phyloP scores from a whole-genome alignment of 1,140 invertebrate species.

The Drosophila varians region DNA sequence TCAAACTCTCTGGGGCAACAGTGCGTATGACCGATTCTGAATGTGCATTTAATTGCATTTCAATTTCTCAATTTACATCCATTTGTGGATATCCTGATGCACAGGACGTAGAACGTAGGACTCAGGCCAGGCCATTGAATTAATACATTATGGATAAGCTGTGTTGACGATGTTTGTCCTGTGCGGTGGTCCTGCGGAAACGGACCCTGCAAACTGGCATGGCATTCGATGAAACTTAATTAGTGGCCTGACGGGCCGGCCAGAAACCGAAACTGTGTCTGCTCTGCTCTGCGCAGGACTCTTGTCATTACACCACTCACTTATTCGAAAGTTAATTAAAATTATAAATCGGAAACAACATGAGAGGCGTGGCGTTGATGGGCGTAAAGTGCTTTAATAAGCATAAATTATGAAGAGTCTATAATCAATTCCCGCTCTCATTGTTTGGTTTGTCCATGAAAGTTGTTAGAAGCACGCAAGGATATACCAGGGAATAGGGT shows the following conservation, averaged over 20 bases:
- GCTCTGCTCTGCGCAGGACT: not conserved
- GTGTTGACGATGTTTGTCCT: constrained; percentile 29
- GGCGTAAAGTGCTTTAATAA: constrained; percentile 44
- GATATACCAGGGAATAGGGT: not conserved
- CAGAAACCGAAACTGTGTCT: constrained; percentile 4
- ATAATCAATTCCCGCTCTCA: constrained; percentile 65
- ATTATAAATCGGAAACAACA: constrained; percentile 25
- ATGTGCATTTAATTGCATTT: constrained; percentile 68
- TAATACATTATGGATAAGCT: constrained; percentile 45
- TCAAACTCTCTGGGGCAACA: constrained; percentile 53
- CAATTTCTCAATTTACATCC: constrained; percentile 46
- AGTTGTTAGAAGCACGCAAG: constrained; percentile 67
- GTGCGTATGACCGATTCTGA: constrained; percentile 72
- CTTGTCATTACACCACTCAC: constrained; percentile 1
- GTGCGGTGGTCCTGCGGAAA: constrained; percentile 8
- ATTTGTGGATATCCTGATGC: constrained; percentile 41
- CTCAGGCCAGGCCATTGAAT: constrained; percentile 22
- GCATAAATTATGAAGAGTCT: constrained; percentile 62
- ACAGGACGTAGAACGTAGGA: not conserved
- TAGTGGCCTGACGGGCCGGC: constrained; percentile 12
- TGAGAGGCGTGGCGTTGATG: constrained; percentile 33
- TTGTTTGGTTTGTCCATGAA: constrained; percentile 46
- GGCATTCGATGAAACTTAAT: constrained; percentile 27
- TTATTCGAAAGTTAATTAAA: constrained; percentile 30
- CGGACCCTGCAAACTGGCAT: not conserved